A percentile compares a stretch with the other conserved stretches of the same genome.
These are phyloP conservation scores for Cherax quadricarinatus DNA, from an alignment of 1,140 invertebrate genomes.

Conservation along the genomic window DNA sequence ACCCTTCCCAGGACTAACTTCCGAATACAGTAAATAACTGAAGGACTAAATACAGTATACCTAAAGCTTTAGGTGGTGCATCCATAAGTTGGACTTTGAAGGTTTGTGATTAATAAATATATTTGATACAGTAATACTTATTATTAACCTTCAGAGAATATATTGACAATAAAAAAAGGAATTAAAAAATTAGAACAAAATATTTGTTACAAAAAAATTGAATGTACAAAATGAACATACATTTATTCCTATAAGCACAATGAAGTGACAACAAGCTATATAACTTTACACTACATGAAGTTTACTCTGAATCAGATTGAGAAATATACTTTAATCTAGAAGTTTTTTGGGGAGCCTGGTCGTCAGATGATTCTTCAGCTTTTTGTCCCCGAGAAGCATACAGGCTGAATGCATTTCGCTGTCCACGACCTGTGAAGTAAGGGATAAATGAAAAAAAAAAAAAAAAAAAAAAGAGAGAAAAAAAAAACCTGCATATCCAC, in stretches of 20 bases:
- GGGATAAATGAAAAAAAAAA: not conserved
- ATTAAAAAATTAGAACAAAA: not conserved
- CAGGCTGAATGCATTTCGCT: slow-evolving; percentile 18
- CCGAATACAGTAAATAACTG: too few species aligned
- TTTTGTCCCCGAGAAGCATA: slow-evolving; percentile 1
- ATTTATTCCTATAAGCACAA: not conserved
- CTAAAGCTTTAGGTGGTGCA: too few species aligned
- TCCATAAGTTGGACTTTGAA: not conserved
- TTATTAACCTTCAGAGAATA: not conserved
- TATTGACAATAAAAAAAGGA: not conserved
- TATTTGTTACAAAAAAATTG: not conserved
- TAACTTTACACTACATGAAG: not conserved
- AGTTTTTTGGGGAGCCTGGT: not conserved
- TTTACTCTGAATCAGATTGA: slow-evolving; percentile 20
- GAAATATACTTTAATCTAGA: not conserved
- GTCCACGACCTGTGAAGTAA: slow-evolving; percentile 21
- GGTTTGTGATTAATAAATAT: not conserved
- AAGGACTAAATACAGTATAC: too few species aligned
- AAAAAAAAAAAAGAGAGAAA: too few species aligned
- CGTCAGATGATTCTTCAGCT: too few species aligned
- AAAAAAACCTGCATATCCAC: not conserved
- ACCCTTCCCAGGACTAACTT: too few species aligned
- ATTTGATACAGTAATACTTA: not conserved
- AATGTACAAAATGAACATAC: too few species aligned
- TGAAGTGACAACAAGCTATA: not conserved